A percentile compares a stretch with the other conserved stretches of the same genome.
phyloP scores from a whole-genome alignment of 2,888 invertebrate genomes.

The Zootermopsis nevadensis region DNA sequence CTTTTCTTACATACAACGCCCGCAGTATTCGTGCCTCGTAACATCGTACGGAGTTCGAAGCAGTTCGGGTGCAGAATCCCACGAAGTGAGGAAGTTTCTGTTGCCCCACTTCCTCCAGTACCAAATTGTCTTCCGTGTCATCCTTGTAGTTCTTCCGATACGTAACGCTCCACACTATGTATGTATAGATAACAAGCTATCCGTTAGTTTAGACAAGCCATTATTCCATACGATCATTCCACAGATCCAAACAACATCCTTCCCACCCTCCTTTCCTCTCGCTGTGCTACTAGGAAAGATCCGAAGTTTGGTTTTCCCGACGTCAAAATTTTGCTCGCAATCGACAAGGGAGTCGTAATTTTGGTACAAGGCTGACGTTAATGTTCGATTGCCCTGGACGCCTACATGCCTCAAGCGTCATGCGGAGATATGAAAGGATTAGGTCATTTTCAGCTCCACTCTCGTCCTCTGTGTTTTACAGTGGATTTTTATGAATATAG shows the following conservation, averaged over 20 bases:
- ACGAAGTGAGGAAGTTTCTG: too few species aligned
- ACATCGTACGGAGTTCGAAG: too few species aligned
- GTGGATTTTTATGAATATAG: slow-evolving; percentile 51
- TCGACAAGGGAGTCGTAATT: slow-evolving; percentile 53
- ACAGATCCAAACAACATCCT: slow-evolving; percentile 15
- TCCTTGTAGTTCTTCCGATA: background rate
- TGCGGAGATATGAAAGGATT: slow-evolving; percentile 53
- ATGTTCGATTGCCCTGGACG: slow-evolving; percentile 51
- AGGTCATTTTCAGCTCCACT: slow-evolving; percentile 53
- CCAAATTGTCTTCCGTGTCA: background rate
- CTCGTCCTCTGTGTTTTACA: slow-evolving; percentile 18
- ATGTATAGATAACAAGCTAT: background rate
- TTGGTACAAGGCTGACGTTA: slow-evolving; percentile 50
- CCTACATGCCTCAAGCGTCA: slow-evolving; percentile 51
- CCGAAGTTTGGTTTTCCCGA: slow-evolving; percentile 33
- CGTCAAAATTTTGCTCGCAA: slow-evolving; percentile 50
- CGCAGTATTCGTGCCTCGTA: background rate
- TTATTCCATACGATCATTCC: slow-evolving; percentile 36
- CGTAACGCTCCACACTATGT: background rate
- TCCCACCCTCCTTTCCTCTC: slow-evolving; percentile 6
- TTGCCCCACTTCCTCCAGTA: too few species aligned
- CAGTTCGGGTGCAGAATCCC: too few species aligned
- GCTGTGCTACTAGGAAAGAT: slow-evolving; percentile 12
- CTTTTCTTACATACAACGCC: background rate
- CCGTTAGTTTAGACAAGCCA: slow-evolving; percentile 33